Evolutionary conservation across 2,888 invertebrate species (phyloP), one percentile per base, ranked within the genome.

Genomic region (Isoperla grammatica): DNA sequence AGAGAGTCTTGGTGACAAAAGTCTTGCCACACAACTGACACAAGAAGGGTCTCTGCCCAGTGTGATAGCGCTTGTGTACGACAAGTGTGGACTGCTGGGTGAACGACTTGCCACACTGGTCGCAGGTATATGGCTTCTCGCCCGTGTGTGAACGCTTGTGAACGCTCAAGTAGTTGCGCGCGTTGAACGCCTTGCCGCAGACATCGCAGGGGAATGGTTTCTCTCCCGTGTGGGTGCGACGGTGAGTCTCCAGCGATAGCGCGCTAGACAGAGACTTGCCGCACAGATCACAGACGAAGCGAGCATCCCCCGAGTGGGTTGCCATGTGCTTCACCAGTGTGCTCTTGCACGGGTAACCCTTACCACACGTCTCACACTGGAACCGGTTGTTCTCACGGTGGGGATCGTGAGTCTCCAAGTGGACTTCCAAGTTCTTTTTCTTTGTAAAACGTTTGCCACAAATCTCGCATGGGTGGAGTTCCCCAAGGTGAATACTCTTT

Each of bases 11-110:
- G 1, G 43, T 55, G 23, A 45, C 76, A 66, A 83, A 80, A 66
- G 80, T 81, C 66, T 80, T 80, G 0, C 81, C 80, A 64, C 84
- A 85, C 1, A 80, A 74, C 0, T 80, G 75, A 64, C 84, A 84
- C 1, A 82, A 74, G 60, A 79, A 62, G 11, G 62, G 60, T 40
- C 60, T 50, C 17, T 35, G 23, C 11, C 60, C 62, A 4, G 53
- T 48, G 53, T 62, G 62, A 15, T 46, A 57, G 11, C 60, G 50
- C 60, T 39, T 55, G 48, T 62, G 62, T 11, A 61, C 60, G 12
- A 60, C 56, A 1, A 62, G 60, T 5, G 62, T 53, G 5, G 60
- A 62, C 9, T 56, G 53, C 58, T 62, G 62, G 8, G 62, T 62
- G 61, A 73, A 74, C 39, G 68, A 64, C 59, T 69, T 68, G 12